A percentile compares a stretch with the other conserved stretches of the same genome.
phyloP scores from a whole-genome alignment of 2,888 invertebrate species.

The Cremastinae sp. region DNA sequence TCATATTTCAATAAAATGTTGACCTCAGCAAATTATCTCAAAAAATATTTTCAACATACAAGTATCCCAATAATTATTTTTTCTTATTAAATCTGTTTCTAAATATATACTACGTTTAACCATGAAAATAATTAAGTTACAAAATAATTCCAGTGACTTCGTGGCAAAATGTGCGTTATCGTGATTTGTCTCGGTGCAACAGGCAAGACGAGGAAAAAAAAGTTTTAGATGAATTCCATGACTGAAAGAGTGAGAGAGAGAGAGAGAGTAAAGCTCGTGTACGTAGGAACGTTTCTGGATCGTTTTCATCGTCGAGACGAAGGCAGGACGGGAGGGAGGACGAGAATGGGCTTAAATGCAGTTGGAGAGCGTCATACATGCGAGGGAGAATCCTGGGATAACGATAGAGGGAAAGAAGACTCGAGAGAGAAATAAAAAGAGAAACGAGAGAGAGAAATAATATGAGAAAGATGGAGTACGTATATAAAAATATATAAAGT shows the following conservation, averaged over 20 bases:
- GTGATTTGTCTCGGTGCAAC: no score
- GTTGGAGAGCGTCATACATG: conserved; percentile 36
- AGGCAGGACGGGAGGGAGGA: conserved; percentile 19
- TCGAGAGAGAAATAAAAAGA: background rate
- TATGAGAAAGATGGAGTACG: conserved; percentile 44
- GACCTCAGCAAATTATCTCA: no score
- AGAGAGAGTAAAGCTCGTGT: background rate
- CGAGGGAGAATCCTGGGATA: conserved; percentile 26
- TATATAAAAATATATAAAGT: conserved; percentile 26
- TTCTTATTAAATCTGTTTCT: no score
- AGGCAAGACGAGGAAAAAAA: no score
- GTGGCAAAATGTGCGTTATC: no score
- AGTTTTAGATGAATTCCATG: background rate
- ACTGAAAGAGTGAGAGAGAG: no score
- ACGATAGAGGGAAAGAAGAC: conserved; percentile 43
- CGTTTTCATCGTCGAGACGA: conserved; percentile 27
- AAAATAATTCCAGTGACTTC: no score
- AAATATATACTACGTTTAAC: no score
- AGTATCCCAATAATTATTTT: no score
- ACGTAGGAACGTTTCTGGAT: background rate
- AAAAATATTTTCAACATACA: no score
- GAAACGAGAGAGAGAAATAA: conserved; percentile 33
- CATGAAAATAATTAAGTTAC: no score
- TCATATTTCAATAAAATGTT: no score
- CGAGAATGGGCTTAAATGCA: conserved; percentile 29